Percentiles rank a stretch among this genome's conserved stretches.
Evolutionary conservation across 2,797 vertebrate genomes (phyloP).

Genomic region (Coregonus suidteri): DNA sequence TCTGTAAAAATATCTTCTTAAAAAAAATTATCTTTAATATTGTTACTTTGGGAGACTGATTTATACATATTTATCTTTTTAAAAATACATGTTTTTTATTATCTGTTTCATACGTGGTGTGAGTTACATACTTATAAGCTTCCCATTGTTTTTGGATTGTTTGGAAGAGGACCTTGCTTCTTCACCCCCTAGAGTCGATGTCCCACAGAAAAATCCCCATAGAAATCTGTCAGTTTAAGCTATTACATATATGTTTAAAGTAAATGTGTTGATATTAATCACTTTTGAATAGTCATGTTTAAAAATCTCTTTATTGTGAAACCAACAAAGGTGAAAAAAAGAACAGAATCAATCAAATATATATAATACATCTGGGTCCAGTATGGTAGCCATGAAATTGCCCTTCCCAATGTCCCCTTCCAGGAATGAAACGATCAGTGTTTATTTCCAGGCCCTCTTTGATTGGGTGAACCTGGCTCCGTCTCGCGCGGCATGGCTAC

Average conservation of each 20-base stretch:
- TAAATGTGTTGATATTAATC: neutral
- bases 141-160: neutral
- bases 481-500: slow-evolving; percentile 82
- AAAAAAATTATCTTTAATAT: neutral
- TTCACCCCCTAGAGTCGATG: no score
- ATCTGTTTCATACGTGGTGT: neutral
- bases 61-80: neutral
- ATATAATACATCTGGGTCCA: slow-evolving; percentile 51
- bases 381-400: slow-evolving; percentile 77
- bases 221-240: no score
- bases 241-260: neutral
- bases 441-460: slow-evolving; percentile 92
- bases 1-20: neutral
- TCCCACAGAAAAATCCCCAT: no score
- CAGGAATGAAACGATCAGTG: slow-evolving; percentile 88
- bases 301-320: neutral
- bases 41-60: neutral
- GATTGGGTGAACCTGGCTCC: slow-evolving; percentile 92
- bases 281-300: slow-evolving; percentile 2
- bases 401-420: slow-evolving; percentile 76
- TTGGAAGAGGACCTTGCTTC: neutral
- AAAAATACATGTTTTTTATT: neutral
- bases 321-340: neutral
- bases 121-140: neutral
- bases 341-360: slow-evolving; percentile 51